Evolutionary conservation across 92 coral and sea anemone species (phyloP).

Genomic region (Parazoanthus atlanticus): DNA sequence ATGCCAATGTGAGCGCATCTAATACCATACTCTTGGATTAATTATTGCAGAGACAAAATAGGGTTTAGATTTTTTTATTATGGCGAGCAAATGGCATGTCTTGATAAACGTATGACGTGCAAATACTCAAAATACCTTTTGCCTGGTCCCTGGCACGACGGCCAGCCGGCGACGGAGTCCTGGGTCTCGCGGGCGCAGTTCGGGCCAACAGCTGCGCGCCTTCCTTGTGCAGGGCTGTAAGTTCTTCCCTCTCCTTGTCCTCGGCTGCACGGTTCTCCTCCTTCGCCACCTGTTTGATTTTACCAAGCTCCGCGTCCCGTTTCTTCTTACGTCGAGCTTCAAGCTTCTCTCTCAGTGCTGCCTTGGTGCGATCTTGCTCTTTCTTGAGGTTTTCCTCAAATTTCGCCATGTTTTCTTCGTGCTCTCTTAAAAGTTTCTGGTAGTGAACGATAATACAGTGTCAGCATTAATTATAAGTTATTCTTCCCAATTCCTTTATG

Average conservation of each 20-base stretch:
- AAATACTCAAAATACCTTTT: conserved; percentile 41
- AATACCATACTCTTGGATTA: too few relatives aligned
- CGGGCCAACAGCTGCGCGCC: conserved; percentile 68
- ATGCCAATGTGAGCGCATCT: too few relatives aligned
- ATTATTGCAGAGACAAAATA: too few relatives aligned
- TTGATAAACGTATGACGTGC: not conserved
- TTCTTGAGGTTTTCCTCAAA: conserved; percentile 84
- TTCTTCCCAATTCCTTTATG: too few relatives aligned
- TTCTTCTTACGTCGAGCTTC: conserved; percentile 91
- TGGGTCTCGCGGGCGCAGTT: conserved; percentile 66
- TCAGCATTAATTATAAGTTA: not conserved
- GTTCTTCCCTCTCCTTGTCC: conserved; percentile 59
- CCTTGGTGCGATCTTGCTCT: conserved; percentile 93
- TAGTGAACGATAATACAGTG: not conserved
- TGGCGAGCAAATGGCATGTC: not conserved
- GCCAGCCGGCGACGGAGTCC: conserved; percentile 61
- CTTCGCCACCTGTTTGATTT: conserved; percentile 55
- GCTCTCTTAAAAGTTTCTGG: conserved; percentile 91
- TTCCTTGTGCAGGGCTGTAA: conserved; percentile 59
- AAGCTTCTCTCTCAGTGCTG: conserved; percentile 85
- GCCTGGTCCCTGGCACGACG: conserved; percentile 43
- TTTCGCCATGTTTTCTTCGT: conserved; percentile 92
- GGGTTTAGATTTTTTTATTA: too few relatives aligned
- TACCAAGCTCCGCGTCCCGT: conserved; percentile 79
- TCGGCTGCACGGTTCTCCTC: conserved; percentile 64